Conservation (phyloP, 2,113 vertebrate species). For the Microcebus lehilahytsara region DNA sequence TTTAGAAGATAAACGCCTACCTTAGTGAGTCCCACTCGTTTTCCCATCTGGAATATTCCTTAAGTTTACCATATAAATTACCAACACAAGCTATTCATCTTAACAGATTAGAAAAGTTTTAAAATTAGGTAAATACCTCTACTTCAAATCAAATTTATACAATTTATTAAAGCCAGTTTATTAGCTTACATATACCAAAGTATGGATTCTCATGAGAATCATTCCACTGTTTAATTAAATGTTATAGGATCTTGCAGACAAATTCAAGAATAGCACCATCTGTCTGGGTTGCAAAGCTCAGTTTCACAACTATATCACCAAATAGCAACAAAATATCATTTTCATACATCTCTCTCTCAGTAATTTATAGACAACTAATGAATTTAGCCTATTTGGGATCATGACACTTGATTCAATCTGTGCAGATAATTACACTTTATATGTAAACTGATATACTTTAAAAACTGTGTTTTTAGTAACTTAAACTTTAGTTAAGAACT, state of each 20-base stretch:
- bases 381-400: constrained; percentile 20
- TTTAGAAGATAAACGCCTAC: constrained; percentile 13
- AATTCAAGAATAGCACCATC: constrained; percentile 81
- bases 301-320: constrained; percentile 66
- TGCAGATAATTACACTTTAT: background rate
- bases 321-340: constrained; percentile 68
- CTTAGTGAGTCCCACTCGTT: constrained; percentile 4
- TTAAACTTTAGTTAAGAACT: constrained; percentile 32
- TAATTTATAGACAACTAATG: constrained; percentile 64
- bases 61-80: constrained; percentile 34
- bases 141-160: constrained; percentile 57
- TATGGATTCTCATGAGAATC: constrained; percentile 78
- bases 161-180: constrained; percentile 43
- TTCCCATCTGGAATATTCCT: background rate
- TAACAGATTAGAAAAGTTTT: constrained; percentile 46
- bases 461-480: constrained; percentile 40
- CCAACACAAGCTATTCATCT: constrained; percentile 1
- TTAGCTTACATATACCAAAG: constrained; percentile 60
- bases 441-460: background rate
- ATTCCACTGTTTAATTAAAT: constrained; percentile 82
- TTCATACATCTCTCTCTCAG: constrained; percentile 52
- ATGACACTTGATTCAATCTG: constrained; percentile 4
- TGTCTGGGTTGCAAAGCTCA: constrained; percentile 76
- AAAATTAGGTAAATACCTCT: constrained; percentile 21
- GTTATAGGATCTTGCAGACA: constrained; percentile 78